These are phyloP conservation scores for Drosophila ustulata DNA, from an alignment of 2,888 invertebrate species.

Conservation along the genomic window DNA sequence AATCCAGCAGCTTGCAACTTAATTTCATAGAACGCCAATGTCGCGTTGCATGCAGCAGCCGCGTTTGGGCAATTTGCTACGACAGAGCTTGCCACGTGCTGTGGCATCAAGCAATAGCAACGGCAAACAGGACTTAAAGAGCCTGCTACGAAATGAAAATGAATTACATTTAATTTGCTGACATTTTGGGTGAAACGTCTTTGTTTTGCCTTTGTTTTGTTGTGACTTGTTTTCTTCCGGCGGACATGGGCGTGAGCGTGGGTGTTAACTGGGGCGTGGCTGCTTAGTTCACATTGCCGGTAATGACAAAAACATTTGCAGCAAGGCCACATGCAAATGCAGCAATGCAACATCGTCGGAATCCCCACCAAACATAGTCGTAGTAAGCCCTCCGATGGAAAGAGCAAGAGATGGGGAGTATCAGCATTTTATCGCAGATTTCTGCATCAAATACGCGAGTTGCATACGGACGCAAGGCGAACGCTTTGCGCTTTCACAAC, in stretches of 20 bases:
- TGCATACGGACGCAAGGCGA: conserved; percentile 42
- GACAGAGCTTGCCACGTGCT: conserved; percentile 71
- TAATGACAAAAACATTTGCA: conserved; percentile 72
- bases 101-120: conserved; percentile 26
- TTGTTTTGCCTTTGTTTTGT: conserved; percentile 42
- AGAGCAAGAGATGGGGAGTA: conserved; percentile 20
- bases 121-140: conserved; percentile 44
- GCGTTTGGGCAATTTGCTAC: conserved; percentile 77
- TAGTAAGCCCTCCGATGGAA: conserved; percentile 17
- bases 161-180: conserved; percentile 77
- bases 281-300: conserved; percentile 45
- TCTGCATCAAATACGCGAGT: conserved; percentile 64
- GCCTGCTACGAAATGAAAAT: conserved; percentile 63
- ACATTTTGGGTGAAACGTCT: conserved; percentile 61
- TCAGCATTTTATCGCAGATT: conserved; percentile 68
- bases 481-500: conserved; percentile 14
- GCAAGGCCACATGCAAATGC: conserved; percentile 69
- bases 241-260: conserved; percentile 1
- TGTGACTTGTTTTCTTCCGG: neutral
- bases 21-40: conserved; percentile 74
- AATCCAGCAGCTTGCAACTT: conserved; percentile 78
- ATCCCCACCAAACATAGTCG: conserved; percentile 46
- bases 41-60: conserved; percentile 66
- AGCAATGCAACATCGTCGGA: conserved; percentile 50
- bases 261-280: conserved; percentile 2